phyloP scores from a whole-genome alignment of 2,113 vertebrate species.

The Austrofundulus limnaeus region DNA sequence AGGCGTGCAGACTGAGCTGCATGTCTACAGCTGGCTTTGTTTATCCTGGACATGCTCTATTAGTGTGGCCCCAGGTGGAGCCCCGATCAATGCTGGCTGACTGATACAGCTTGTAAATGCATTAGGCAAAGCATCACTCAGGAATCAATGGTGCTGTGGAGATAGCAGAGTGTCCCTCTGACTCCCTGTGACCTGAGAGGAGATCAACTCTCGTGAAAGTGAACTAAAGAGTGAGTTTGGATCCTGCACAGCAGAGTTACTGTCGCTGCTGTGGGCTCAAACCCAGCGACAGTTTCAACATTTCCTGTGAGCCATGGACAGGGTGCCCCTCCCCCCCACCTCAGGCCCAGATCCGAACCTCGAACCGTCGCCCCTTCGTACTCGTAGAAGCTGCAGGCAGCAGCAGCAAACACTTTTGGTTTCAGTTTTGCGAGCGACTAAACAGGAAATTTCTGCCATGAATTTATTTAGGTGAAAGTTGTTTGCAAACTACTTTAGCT shows the following conservation, averaged over 20 bases:
- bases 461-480: not conserved
- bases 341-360: slow-evolving; percentile 35
- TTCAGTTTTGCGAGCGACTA: slow-evolving; percentile 1
- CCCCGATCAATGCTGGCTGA: slow-evolving; percentile 47
- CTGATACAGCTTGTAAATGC: slow-evolving; percentile 40
- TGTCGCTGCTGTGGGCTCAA: slow-evolving; percentile 40
- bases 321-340: not conserved
- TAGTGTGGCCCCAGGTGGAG: slow-evolving; percentile 52
- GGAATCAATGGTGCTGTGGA: slow-evolving; percentile 36
- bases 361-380: slow-evolving; percentile 14
- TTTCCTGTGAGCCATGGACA: slow-evolving; percentile 32
- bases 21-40: slow-evolving; percentile 30
- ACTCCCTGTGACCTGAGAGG: slow-evolving; percentile 28
- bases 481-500: too few species aligned
- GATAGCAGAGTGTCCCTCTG: slow-evolving; percentile 5
- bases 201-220: not conserved
- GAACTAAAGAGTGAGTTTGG: not conserved
- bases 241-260: not conserved
- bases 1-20: too few species aligned
- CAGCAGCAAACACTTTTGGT: slow-evolving; percentile 28
- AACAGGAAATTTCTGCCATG: not conserved
- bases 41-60: slow-evolving; percentile 49
- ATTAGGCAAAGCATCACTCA: slow-evolving; percentile 19
- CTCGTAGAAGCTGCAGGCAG: not conserved
- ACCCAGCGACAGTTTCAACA: slow-evolving; percentile 46